Base-by-base conservation (phyloP, 1,140 invertebrate genomes). In the Apis cerana region DNA sequence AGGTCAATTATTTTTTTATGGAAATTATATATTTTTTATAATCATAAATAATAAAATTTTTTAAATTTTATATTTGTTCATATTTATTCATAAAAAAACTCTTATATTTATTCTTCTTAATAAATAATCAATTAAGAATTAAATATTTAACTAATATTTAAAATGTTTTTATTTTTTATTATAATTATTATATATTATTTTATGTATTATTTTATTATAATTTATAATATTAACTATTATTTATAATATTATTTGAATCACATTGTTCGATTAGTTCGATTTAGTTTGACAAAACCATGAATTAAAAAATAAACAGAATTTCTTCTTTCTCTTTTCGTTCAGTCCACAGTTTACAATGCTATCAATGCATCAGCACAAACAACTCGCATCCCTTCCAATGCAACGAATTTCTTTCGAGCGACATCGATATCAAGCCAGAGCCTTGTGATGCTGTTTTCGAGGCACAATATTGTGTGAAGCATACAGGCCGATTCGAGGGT, bases 401-500 rank as follows among this genome's bases (percentile, higher is more conserved):
- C 94, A 97, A 97, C 89, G 98, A 99, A 93, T 96, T 96, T 91
- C 95, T 98, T 89, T 96, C 96, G 71, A 94, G 95, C 62, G 96
- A 96, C 91, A 94, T 95, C 82, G 96, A 96, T 88, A 94, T 97
- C 88, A 90, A 95, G 85, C 96, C 97, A 50, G 93, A 95, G 75
- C 94, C 96, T 64, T 99, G 98, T 91, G 95, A 96, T 86, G 94
- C 95, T 86, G 97, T 99, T 84, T 97, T 97, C 90, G 96, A 96
- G 88, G 97, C 98, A 13, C 95, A 96, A 87, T 99, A 97, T 94
- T 99, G 98, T 94, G 96, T 99, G 82, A 99, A 99, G 95, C 97
- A 98, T 88, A 97, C 97, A 80, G 98, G 98, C 78, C 95, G 99
- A 90, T 99, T 97, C 92, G 98, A 98, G 97, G 98, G 98, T 98